Evolutionary conservation across 2,113 vertebrate species (phyloP).

Genomic region (Oreotrochilus melanogaster): DNA sequence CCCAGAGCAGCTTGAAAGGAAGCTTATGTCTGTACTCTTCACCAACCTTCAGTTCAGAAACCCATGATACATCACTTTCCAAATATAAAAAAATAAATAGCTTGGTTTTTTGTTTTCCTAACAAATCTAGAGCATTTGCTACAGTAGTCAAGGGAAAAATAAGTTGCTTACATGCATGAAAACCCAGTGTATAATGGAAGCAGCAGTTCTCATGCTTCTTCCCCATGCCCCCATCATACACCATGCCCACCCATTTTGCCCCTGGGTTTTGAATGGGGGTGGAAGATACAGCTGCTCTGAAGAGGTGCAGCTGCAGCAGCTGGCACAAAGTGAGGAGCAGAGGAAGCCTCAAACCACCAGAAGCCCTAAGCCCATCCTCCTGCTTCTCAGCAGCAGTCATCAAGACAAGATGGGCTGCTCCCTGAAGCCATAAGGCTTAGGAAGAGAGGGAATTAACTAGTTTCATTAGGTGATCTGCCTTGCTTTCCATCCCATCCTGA

Average conservation of each 20-base stretch:
- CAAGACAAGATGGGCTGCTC: not conserved
- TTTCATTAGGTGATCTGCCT: not conserved
- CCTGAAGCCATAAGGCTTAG: not conserved
- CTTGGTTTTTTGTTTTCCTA: slow-evolving; percentile 62
- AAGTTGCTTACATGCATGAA: slow-evolving; percentile 1
- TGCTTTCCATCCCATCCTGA: not conserved
- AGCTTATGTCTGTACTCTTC: slow-evolving; percentile 55
- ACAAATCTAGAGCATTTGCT: slow-evolving; percentile 51
- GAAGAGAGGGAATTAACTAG: not conserved
- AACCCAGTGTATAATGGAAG: not conserved
- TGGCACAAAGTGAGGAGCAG: not conserved
- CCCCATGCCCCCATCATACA: not conserved
- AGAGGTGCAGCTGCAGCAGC: slow-evolving; percentile 56
- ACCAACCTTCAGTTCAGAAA: slow-evolving; percentile 45
- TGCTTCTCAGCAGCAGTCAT: not conserved
- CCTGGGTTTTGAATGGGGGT: not conserved
- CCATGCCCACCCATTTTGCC: not conserved
- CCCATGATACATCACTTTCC: slow-evolving; percentile 54
- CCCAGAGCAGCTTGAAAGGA: slow-evolving; percentile 64
- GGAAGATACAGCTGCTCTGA: slow-evolving; percentile 29
- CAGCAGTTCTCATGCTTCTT: slow-evolving; percentile 44
- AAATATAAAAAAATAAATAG: slow-evolving; percentile 55
- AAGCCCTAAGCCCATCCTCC: not conserved
- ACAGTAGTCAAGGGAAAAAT: slow-evolving; percentile 40
- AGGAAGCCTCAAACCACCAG: not conserved